Base-by-base conservation (phyloP, 2,797 vertebrate species). In the Melanotaenia parkinsoni region DNA sequence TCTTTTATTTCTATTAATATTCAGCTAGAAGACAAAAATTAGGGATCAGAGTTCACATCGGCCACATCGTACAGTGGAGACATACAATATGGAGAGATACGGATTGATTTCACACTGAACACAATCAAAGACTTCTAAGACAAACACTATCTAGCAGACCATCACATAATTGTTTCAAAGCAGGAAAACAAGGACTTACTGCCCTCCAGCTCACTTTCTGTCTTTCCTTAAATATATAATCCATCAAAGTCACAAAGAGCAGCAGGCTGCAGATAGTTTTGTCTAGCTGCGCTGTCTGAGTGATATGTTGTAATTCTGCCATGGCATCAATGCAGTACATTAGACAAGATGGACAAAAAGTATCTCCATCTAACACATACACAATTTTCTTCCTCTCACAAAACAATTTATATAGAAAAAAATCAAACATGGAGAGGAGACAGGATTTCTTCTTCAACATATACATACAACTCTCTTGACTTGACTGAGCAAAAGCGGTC, bases 211-310 rank as follows among this genome's bases (percentile, higher is more conserved):
- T 77, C 81, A 26, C 58, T 77, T 58, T 78, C 58, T 56, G 60
- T 77, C 80, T 80, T 72, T 60, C 68, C 66, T 45, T 64, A 75
- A 82, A 84, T 79, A 85, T 77, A 79, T 72, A 75, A 90, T 90
- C 82, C 83, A 86, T 91, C 87, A 89, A 76, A 70, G 77, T 86
- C 86, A 76, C 81, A 84, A 70, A 76, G 61, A 77, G 61, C 67
- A 68, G 51, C 63, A 57, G 74, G 71, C 76, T 77, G 69, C 85
- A 78, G 86, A 80, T 80, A 74, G 74, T 70, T 70, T 72, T 54
- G 69, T 82, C 69, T 76, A 35, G 60, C 72, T 70, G 50, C 60
- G 54, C 67, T 45, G 63, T 83, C 62, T 5, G 38, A 74, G 67
- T 67, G 77, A 80, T 60, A 67, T 12, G 9, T 64, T 66, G 68